Evolutionary conservation across 2,888 invertebrate species (phyloP).

Genomic region (Caenorhabditis sp.): DNA sequence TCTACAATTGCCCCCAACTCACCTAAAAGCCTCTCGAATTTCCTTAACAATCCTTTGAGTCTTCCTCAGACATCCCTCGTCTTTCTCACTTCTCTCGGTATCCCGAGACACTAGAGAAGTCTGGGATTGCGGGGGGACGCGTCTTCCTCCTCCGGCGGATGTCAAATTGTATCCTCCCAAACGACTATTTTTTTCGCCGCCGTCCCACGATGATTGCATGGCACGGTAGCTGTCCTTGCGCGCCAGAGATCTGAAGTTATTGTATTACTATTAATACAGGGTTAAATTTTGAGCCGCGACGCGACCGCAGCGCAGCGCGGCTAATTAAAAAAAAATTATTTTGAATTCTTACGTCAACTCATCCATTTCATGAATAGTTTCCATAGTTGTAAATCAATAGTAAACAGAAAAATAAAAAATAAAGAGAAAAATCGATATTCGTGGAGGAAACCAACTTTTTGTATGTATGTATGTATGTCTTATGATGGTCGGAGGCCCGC

Average conservation of each 20-base stretch:
- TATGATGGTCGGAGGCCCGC: no score
- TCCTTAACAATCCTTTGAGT: conserved; percentile 53
- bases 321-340: no score
- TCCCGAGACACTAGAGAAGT: conserved; percentile 70
- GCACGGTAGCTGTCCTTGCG: conserved; percentile 81
- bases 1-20: neutral
- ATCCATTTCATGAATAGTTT: conserved; percentile 47
- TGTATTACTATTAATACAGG: no score
- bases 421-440: neutral
- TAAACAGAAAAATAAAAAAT: neutral
- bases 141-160: conserved; percentile 13
- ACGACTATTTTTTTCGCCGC: conserved; percentile 55
- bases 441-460: neutral
- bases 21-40: conserved; percentile 64
- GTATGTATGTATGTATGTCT: no score
- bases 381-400: conserved; percentile 13
- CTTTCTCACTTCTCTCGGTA: conserved; percentile 39
- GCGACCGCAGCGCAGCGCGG: no score
- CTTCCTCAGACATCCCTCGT: conserved; percentile 57
- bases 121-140: conserved; percentile 68
- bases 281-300: no score
- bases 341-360: conserved; percentile 15
- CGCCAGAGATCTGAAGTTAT: conserved; percentile 78
- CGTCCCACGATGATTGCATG: conserved; percentile 80
- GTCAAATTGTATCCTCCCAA: conserved; percentile 30